Conservation (phyloP, 2,113 vertebrate genomes). For the Passerina amoena region DNA sequence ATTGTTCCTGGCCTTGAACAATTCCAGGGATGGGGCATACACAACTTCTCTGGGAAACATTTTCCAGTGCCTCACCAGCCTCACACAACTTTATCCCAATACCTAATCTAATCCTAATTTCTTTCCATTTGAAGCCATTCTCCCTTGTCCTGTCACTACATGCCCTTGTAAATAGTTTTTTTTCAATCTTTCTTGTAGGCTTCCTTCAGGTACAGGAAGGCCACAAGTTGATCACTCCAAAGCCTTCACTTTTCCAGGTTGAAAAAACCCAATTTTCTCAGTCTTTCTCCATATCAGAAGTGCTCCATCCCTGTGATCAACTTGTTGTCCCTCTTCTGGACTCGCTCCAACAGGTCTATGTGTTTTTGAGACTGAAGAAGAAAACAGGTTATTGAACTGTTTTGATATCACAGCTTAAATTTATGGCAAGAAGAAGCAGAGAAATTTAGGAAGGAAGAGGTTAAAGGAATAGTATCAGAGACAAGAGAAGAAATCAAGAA, state of each 20-base stretch:
- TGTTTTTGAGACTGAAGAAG: neutral
- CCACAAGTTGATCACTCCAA: fast-evolving
- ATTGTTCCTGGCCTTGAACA: neutral
- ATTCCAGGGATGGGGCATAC: neutral
- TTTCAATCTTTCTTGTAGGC: neutral
- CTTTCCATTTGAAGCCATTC: neutral
- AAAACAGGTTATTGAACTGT: neutral
- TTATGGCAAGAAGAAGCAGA: neutral
- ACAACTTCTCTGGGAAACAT: neutral
- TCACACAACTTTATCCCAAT: neutral
- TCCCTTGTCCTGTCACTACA: neutral
- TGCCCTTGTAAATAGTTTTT: neutral
- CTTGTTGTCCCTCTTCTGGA: neutral
- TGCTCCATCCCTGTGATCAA: neutral
- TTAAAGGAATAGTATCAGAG: neutral
- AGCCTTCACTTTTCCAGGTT: neutral
- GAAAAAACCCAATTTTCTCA: neutral
- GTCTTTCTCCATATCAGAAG: neutral
- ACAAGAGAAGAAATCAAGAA: neutral
- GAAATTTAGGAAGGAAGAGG: neutral
- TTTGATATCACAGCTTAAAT: neutral
- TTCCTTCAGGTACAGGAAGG: neutral
- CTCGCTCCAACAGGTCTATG: fast-evolving
- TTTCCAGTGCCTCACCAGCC: neutral
- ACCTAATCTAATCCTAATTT: neutral